A percentile compares a stretch with the other conserved stretches of the same genome.
Evolutionary conservation across 1,140 invertebrate genomes (phyloP).

Genomic region (Cryptotermes secundus): DNA sequence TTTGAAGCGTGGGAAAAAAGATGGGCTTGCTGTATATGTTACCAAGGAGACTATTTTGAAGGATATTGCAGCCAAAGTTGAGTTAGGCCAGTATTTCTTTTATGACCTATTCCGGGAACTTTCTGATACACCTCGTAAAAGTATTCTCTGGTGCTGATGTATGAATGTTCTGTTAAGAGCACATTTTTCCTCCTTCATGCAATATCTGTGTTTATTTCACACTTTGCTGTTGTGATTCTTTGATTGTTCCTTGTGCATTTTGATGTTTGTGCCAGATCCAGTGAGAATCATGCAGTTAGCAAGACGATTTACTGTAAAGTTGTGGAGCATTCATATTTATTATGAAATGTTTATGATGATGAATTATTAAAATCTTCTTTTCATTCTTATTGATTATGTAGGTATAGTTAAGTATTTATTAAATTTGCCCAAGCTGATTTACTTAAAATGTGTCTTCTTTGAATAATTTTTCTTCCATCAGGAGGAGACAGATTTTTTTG

Average conservation of each 20-base stretch:
- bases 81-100: too few species aligned
- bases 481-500: not conserved
- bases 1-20: too few species aligned
- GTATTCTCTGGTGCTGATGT: not conserved
- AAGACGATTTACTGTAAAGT: not conserved
- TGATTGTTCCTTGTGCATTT: conserved; percentile 13
- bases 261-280: conserved; percentile 14
- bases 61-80: too few species aligned
- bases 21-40: too few species aligned
- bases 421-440: not conserved
- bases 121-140: too few species aligned
- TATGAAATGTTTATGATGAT: not conserved
- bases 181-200: not conserved
- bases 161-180: not conserved
- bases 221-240: not conserved
- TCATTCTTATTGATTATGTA: not conserved
- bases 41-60: too few species aligned
- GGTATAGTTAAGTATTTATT: not conserved
- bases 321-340: not conserved
- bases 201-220: not conserved
- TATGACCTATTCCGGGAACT: too few species aligned
- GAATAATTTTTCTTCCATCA: not conserved
- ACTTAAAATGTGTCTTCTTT: not conserved
- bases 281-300: not conserved
- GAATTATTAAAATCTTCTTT: not conserved